phyloP scores from a whole-genome alignment of 2,113 vertebrate genomes.

The Chionomys nivalis region DNA sequence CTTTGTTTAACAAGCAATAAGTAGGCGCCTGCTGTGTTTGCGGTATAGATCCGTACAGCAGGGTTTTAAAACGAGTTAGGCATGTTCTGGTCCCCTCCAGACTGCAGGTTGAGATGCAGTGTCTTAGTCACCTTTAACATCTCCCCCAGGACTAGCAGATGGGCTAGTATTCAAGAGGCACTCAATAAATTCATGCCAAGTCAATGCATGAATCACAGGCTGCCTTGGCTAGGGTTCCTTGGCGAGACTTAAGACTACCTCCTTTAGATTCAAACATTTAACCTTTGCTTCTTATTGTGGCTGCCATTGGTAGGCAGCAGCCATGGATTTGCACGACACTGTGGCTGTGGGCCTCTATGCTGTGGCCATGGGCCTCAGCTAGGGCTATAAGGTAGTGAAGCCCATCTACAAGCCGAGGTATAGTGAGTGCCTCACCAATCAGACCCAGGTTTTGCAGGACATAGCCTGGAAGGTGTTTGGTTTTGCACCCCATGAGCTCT shows the following conservation, averaged over 20 bases:
- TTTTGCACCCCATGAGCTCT: background rate
- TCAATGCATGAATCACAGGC: background rate
- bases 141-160: background rate
- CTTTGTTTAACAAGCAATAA: background rate
- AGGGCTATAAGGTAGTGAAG: background rate
- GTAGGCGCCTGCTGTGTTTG: background rate
- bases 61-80: background rate
- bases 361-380: background rate
- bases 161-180: background rate
- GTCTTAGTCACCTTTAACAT: background rate
- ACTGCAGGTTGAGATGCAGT: background rate
- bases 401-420: background rate
- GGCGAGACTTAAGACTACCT: background rate
- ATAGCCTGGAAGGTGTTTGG: background rate
- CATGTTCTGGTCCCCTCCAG: background rate
- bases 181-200: background rate
- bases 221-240: background rate
- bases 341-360: no score
- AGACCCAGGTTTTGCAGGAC: background rate
- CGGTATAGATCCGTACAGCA: background rate
- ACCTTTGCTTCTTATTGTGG: background rate
- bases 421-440: background rate
- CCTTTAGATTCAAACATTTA: background rate
- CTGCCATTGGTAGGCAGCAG: no score
- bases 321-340: background rate